Percentiles rank a stretch among this genome's conserved stretches.
Conservation (phyloP, 37 sponge, comb jelly and placozoan genomes). For the Chondrilla cf. caribensis region DNA sequence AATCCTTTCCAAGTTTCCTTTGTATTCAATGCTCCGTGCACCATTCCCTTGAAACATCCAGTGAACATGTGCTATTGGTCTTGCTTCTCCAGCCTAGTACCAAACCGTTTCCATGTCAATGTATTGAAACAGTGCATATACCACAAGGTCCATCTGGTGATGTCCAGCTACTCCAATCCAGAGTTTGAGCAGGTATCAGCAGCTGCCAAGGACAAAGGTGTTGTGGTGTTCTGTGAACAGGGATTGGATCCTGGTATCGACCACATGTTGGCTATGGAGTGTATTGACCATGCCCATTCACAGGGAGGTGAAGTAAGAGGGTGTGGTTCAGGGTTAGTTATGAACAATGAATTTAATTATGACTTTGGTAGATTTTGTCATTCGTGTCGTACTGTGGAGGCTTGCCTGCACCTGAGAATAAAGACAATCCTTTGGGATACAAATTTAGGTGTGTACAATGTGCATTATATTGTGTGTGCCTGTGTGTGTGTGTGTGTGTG, state of each 20-base stretch:
- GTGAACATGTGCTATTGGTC: too few species aligned
- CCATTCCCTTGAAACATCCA: too few species aligned
- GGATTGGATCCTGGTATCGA: conserved; percentile 98
- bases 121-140: conserved; percentile 79
- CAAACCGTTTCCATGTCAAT: conserved; percentile 65
- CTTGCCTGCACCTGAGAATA: conserved; percentile 82
- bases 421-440: conserved; percentile 79
- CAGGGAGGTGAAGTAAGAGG: conserved; percentile 80
- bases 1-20: too few species aligned
- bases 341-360: too few species aligned
- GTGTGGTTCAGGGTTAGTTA: too few species aligned
- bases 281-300: conserved; percentile 75
- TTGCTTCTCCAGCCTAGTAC: conserved; percentile 74
- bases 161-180: conserved; percentile 83
- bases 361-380: conserved; percentile 46
- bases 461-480: too few species aligned
- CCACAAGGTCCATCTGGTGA: conserved; percentile 75
- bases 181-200: conserved; percentile 46
- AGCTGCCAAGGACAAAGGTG: conserved; percentile 53
- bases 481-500: too few species aligned
- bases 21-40: too few species aligned
- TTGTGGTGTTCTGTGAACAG: conserved; percentile 86
- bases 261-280: conserved; percentile 94
- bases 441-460: too few species aligned
- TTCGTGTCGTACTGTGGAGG: conserved; percentile 90